Conservation (phyloP, 2,113 vertebrate species). For the Todiramphus chloris region DNA sequence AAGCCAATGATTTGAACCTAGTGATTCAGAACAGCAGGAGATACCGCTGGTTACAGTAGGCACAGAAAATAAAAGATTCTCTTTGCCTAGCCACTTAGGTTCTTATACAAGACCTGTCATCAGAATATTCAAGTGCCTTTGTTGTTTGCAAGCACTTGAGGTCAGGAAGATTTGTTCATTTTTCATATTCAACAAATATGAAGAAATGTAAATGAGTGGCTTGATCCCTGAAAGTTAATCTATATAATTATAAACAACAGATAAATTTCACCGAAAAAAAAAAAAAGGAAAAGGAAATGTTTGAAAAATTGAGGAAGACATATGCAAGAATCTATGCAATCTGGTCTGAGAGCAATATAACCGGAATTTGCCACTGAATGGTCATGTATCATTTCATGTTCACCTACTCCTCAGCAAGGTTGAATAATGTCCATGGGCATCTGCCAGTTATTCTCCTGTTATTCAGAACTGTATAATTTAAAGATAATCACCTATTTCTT, state of each 20-base stretch:
- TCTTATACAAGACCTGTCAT: neutral
- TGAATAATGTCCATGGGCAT: neutral
- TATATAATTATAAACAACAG: neutral
- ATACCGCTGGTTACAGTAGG: neutral
- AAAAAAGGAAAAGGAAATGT: neutral
- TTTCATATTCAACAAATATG: neutral
- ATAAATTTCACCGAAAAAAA: neutral
- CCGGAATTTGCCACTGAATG: neutral
- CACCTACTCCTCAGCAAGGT: neutral
- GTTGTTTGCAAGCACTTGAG: neutral
- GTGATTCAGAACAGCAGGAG: conserved; percentile 55
- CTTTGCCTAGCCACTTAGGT: neutral
- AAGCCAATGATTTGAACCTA: conserved; percentile 20
- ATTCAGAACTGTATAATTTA: neutral
- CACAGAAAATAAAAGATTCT: neutral
- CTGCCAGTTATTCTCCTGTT: neutral
- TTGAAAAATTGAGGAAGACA: neutral
- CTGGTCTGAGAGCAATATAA: neutral
- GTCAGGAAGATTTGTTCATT: neutral
- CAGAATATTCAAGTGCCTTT: conserved; percentile 21
- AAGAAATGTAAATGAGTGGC: neutral
- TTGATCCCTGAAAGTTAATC: neutral
- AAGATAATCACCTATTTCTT: conserved; percentile 13
- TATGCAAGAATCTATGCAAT: neutral
- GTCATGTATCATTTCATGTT: neutral